Evolutionary conservation across 1,140 invertebrate species (phyloP), one percentile per base, ranked within the genome.

Genomic region (Eriocheir sinensis): DNA sequence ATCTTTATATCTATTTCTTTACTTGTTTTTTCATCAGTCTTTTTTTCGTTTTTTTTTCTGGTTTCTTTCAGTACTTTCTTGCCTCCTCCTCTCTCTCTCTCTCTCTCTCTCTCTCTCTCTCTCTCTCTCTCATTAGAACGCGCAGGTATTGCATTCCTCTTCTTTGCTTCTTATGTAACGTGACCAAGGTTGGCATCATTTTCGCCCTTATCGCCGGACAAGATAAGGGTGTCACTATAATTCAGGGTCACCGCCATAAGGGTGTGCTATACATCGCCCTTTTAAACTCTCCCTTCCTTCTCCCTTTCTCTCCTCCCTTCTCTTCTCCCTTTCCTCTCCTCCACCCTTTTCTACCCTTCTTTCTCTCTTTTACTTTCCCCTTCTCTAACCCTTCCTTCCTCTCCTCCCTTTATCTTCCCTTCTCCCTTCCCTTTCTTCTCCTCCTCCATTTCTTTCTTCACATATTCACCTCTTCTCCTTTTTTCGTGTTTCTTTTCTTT

Each of bases 81-180:
- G n/a, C n/a, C n/a, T n/a, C n/a, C n/a, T n/a, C n/a, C 60, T 72
- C 60, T 72, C 60, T 72, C 60, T 72, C 60, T 72, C 60, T 72
- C 60, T 72, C 60, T 72, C 60, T 72, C 60, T 72, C 60, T 72
- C 60, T 72, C 60, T 72, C 60, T 72, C 60, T 72, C 60, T 72
- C 60, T 72, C 60, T 72, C 60, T 72, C 60, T 53, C 60, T 72
- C n/a, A n/a, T n/a, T n/a, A n/a, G n/a, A n/a, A n/a, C n/a, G n/a
- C n/a, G n/a, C n/a, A n/a, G n/a, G n/a, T n/a, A n/a, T n/a, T n/a
- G n/a, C n/a, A 15, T 48, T 48, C 2, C 12, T 53, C 12, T 53
- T 53, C 21, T 53, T 53, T 17, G 21, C 21, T 53, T 1, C 21
- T 53, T 53, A 53, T 21, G 21, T 53, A 53, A 53, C 48, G 8